These are phyloP conservation scores for Hippasteria phrygiana DNA, from an alignment of 53 echinoderm and acorn worm species.

Conservation along the genomic window DNA sequence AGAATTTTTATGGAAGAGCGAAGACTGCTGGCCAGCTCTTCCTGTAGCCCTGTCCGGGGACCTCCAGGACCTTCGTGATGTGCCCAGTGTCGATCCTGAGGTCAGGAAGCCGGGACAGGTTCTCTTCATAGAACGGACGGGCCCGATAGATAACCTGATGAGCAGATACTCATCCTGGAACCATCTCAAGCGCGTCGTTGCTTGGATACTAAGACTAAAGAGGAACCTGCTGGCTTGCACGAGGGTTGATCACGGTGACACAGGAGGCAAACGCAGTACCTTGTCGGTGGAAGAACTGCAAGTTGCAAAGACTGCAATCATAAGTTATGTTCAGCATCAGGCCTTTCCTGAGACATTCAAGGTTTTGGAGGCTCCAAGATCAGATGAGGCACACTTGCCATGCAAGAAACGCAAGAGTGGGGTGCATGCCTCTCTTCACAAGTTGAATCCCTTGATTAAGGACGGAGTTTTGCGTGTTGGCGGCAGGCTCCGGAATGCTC, in stretches of 20 bases:
- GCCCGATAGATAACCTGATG: conserved; percentile 17
- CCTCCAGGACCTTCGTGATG: conserved; percentile 2
- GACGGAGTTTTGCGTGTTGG: conserved; percentile 71
- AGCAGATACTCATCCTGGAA: conserved; percentile 50
- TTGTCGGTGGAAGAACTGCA: conserved; percentile 42
- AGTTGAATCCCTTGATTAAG: conserved; percentile 49
- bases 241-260: neutral
- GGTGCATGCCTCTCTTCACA: conserved; percentile 16
- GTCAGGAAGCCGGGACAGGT: conserved; percentile 44
- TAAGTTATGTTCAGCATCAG: neutral
- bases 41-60: conserved; percentile 9
- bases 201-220: conserved; percentile 64
- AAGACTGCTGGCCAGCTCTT: conserved; percentile 61
- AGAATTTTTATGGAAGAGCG: conserved; percentile 62
- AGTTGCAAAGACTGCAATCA: neutral
- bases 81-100: conserved; percentile 49
- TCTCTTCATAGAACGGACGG: neutral
- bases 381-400: neutral
- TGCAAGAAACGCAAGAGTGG: neutral
- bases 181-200: conserved; percentile 51
- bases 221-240: neutral
- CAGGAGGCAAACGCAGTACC: neutral
- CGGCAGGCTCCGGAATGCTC: conserved; percentile 62
- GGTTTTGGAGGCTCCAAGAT: neutral
- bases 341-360: neutral